phyloP scores from a whole-genome alignment of 2,113 vertebrate species.

The Pollachius pollachius region DNA sequence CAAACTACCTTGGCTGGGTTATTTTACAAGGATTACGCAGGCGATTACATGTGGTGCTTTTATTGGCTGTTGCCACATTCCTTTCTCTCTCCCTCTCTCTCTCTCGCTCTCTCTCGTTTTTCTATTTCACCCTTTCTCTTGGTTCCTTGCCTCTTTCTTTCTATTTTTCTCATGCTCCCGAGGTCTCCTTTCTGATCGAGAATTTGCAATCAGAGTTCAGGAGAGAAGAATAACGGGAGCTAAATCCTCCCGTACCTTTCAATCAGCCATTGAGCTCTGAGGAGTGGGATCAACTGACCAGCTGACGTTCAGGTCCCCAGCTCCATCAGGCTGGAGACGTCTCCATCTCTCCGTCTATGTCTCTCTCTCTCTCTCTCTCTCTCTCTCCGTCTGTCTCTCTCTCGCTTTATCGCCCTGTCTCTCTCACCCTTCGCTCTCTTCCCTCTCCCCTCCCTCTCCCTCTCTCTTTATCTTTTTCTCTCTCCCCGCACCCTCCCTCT shows the following conservation, averaged over 20 bases:
- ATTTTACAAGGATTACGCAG: slow-evolving; percentile 66
- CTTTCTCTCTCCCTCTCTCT: slow-evolving; percentile 17
- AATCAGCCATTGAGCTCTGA: slow-evolving; percentile 55
- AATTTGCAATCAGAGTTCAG: slow-evolving; percentile 1
- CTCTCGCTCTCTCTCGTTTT: slow-evolving; percentile 20
- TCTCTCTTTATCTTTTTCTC: slow-evolving; percentile 25
- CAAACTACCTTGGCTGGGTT: slow-evolving; percentile 41
- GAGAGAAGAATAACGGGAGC: slow-evolving; percentile 32
- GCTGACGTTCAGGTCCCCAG: slow-evolving; percentile 52
- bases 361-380: too few relatives aligned
- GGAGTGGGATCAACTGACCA: slow-evolving; percentile 62
- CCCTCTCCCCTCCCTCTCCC: slow-evolving; percentile 6
- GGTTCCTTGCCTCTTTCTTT: slow-evolving; percentile 20
- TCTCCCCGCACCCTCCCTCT: not conserved
- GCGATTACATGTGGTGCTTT: slow-evolving; percentile 59
- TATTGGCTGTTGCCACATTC: slow-evolving; percentile 68
- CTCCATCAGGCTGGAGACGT: slow-evolving; percentile 55
- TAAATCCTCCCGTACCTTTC: slow-evolving; percentile 57
- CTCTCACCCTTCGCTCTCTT: slow-evolving; percentile 21
- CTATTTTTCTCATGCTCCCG: slow-evolving; percentile 21
- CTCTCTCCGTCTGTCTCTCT: too few relatives aligned
- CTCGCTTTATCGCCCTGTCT: not conserved
- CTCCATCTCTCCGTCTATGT: slow-evolving; percentile 1
- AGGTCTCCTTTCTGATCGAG: slow-evolving; percentile 15
- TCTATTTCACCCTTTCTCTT: slow-evolving; percentile 25